Percentiles rank a stretch among this genome's conserved stretches.
phyloP scores from a whole-genome alignment of 2,888 invertebrate species.

The Parascotia fuliginaria region DNA sequence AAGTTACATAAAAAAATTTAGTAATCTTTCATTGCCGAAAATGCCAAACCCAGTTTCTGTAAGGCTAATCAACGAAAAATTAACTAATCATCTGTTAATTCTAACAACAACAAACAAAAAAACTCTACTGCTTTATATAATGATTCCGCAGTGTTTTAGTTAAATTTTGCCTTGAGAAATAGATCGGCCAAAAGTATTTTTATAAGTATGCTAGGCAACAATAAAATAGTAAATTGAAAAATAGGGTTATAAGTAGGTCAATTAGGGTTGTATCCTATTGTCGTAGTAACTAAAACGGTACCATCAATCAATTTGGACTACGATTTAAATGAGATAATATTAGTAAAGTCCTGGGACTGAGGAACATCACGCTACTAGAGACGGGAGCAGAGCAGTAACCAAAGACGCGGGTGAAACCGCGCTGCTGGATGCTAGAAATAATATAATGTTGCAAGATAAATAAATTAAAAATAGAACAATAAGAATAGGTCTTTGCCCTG shows the following conservation, averaged over 20 bases:
- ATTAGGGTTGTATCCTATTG: slow-evolving; percentile 5
- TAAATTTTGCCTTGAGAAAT: neutral
- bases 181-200: neutral
- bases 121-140: too few relatives aligned
- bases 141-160: too few relatives aligned
- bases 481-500: neutral
- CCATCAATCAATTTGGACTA: slow-evolving; percentile 18
- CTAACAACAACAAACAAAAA: too few relatives aligned
- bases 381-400: too few relatives aligned
- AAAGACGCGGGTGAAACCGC: too few relatives aligned
- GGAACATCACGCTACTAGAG: neutral
- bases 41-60: too few relatives aligned
- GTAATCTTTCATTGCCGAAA: too few relatives aligned
- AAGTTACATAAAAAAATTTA: too few relatives aligned
- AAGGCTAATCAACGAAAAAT: too few relatives aligned
- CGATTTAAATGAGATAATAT: slow-evolving; percentile 14
- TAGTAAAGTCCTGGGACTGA: slow-evolving; percentile 6
- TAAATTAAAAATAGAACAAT: too few relatives aligned
- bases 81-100: too few relatives aligned
- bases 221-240: slow-evolving; percentile 17
- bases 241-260: slow-evolving; percentile 16
- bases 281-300: slow-evolving; percentile 8
- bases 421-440: too few relatives aligned
- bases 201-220: slow-evolving; percentile 6
- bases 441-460: neutral